Base-by-base conservation (phyloP, 2,113 vertebrate species). In the Urocitellus parryii region DNA sequence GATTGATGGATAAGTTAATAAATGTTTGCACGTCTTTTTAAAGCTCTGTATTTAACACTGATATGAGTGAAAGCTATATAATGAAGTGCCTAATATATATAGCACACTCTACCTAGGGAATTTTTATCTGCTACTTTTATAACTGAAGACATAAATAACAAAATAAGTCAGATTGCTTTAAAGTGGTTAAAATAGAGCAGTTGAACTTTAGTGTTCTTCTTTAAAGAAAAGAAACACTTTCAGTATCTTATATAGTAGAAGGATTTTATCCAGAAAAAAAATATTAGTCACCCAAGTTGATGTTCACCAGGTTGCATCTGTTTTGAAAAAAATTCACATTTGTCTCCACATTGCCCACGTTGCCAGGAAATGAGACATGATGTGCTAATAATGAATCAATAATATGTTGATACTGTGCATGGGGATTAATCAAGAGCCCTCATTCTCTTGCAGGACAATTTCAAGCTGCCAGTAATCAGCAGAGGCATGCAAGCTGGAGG, bases 351-450 rank as follows among this genome's bases (percentile, higher is more conserved):
- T 42, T 80, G 80, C 34, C n/a, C 53, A 34, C 68, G 51, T 81
- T 67, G 27, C 68, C 7, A 27, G 37, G 68, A 94, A 94, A 82
- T 90, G 81, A 95, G 91, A 51, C 51, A 70, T 0, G 11, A 56
- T 88, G 14, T 81, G 63, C 67, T 94, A 87, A 95, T 80, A 94
- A 94, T 96, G 65, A 95, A 96, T 97, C 88, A 95, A 96, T 94
- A 73, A 48, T 86, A 92, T 89, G 91, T 95, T 96, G 90, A 96
- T 94, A 82, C 24, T 83, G 25, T 91, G 77, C 74, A 45, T 27
- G 27, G 81, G 81, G 74, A 96, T 96, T 97, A 95, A 97, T 96
- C 96, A 96, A 94, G 93, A 81, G 81, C 53, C 39, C 37, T 96
- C 76, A 58, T 83, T 91, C 65, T 86, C 82, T 94, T 67, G 91